A percentile compares a stretch with the other conserved stretches of the same genome.
Evolutionary conservation across 2,797 vertebrate genomes (phyloP).

Genomic region (Silurus aristotelis): DNA sequence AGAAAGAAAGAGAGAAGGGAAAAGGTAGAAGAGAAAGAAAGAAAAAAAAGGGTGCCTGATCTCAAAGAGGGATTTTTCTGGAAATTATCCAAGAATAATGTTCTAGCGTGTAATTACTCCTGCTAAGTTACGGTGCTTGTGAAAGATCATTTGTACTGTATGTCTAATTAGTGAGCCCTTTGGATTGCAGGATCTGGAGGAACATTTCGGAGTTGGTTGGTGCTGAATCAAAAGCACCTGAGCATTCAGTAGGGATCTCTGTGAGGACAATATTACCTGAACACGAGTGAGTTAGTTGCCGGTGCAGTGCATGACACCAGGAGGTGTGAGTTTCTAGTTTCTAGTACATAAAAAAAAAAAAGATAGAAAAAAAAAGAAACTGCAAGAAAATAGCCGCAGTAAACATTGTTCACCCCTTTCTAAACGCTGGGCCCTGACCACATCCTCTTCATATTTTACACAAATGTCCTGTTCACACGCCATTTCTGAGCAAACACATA

Average conservation of each 20-base stretch:
- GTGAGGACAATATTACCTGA: slow-evolving; percentile 32
- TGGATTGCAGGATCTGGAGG: slow-evolving; percentile 73
- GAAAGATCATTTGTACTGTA: slow-evolving; percentile 82
- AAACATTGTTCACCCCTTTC: slow-evolving; percentile 72
- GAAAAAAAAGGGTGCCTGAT: slow-evolving; percentile 61
- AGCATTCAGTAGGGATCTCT: slow-evolving; percentile 53
- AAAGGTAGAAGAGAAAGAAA: background rate
- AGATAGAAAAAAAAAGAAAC: slow-evolving; percentile 52
- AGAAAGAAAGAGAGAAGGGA: background rate
- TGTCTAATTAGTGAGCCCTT: slow-evolving; percentile 83
- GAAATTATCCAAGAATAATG: slow-evolving; percentile 82
- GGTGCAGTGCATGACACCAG: background rate
- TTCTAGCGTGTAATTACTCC: slow-evolving; percentile 78
- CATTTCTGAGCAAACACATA: slow-evolving; percentile 69
- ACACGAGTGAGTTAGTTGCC: background rate
- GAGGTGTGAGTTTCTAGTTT: background rate
- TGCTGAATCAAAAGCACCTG: slow-evolving; percentile 47
- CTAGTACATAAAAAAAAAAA: slow-evolving; percentile 47
- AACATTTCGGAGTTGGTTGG: slow-evolving; percentile 72
- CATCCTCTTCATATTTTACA: slow-evolving; percentile 77
- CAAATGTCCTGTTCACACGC: slow-evolving; percentile 74
- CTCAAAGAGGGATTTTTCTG: slow-evolving; percentile 75
- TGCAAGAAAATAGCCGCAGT: slow-evolving; percentile 69
- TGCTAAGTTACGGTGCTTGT: slow-evolving; percentile 78
- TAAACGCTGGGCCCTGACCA: slow-evolving; percentile 70